phyloP scores from a whole-genome alignment of 2,113 vertebrate genomes.

The Bostrychus sinensis region DNA sequence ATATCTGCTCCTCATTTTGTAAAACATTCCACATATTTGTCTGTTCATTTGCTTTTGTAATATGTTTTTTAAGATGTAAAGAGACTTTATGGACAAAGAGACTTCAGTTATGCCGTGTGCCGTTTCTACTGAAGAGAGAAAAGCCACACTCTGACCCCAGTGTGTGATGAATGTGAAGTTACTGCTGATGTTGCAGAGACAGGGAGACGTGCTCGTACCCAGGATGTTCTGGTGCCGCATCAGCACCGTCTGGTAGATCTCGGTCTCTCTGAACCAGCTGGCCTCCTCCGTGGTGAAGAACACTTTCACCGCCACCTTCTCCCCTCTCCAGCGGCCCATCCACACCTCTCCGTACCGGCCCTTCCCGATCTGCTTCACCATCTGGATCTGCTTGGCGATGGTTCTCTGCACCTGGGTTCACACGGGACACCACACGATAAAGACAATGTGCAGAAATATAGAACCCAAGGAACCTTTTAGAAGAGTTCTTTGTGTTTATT shows the following conservation, averaged over 20 bases:
- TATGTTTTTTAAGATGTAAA: too few relatives aligned
- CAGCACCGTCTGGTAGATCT: slow-evolving; percentile 97
- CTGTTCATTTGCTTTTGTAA: too few relatives aligned
- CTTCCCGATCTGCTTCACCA: slow-evolving; percentile 98
- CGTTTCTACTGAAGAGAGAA: too few relatives aligned
- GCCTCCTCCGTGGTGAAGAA: slow-evolving; percentile 98
- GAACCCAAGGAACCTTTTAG: too few relatives aligned
- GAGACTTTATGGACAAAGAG: too few relatives aligned
- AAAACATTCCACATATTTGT: too few relatives aligned
- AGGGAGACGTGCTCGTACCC: slow-evolving; percentile 79
- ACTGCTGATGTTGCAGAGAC: background rate
- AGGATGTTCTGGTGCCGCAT: slow-evolving; percentile 99
- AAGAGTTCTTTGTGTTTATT: too few relatives aligned
- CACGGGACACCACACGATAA: background rate
- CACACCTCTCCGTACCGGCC: slow-evolving; percentile 97
- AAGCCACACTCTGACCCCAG: too few relatives aligned
- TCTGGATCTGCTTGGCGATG: slow-evolving; percentile 98
- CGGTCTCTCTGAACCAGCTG: slow-evolving; percentile 98
- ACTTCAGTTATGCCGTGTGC: too few relatives aligned
- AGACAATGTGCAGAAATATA: background rate
- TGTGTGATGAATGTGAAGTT: too few relatives aligned
- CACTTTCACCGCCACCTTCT: slow-evolving; percentile 96
- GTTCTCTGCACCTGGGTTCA: slow-evolving; percentile 91
- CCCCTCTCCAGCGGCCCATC: slow-evolving; percentile 96
- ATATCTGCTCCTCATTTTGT: too few relatives aligned